A percentile compares a stretch with the other conserved stretches of the same genome.
Evolutionary conservation across 1,140 invertebrate genomes (phyloP).

Genomic region (Sesamia nonagrioides): DNA sequence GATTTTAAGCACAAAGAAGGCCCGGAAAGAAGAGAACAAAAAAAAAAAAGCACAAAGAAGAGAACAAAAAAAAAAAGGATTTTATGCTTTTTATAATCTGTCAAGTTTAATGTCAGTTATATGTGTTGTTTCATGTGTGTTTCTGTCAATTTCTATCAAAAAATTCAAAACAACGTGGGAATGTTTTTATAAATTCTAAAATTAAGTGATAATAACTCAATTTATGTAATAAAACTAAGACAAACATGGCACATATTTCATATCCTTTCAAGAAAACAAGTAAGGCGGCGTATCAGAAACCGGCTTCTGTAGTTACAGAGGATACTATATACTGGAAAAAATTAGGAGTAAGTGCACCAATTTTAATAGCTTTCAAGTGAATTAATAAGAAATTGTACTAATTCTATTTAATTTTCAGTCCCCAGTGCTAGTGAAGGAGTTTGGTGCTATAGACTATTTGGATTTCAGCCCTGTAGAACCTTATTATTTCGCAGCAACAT

Average conservation of each 20-base stretch:
- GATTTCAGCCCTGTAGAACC: conserved; percentile 96
- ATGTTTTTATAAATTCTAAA: background rate
- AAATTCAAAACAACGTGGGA: conserved; percentile 48
- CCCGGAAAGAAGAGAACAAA: too few species aligned
- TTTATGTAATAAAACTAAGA: background rate
- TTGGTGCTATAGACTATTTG: conserved; percentile 96
- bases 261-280: conserved; percentile 92
- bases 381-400: conserved; percentile 2
- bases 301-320: conserved; percentile 90
- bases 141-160: background rate
- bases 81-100: background rate
- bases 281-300: conserved; percentile 91
- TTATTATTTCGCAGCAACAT: conserved; percentile 96
- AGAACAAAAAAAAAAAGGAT: too few species aligned
- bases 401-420: conserved; percentile 88
- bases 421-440: conserved; percentile 96
- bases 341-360: conserved; percentile 89
- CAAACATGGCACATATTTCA: conserved; percentile 75
- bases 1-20: too few species aligned
- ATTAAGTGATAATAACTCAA: conserved; percentile 17
- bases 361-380: background rate
- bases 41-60: too few species aligned
- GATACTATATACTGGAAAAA: conserved; percentile 96
- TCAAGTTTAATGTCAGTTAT: background rate
- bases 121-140: too few species aligned